Evolutionary conservation across 2,797 vertebrate genomes (phyloP).

Genomic region (Pangasius mekongensis): DNA sequence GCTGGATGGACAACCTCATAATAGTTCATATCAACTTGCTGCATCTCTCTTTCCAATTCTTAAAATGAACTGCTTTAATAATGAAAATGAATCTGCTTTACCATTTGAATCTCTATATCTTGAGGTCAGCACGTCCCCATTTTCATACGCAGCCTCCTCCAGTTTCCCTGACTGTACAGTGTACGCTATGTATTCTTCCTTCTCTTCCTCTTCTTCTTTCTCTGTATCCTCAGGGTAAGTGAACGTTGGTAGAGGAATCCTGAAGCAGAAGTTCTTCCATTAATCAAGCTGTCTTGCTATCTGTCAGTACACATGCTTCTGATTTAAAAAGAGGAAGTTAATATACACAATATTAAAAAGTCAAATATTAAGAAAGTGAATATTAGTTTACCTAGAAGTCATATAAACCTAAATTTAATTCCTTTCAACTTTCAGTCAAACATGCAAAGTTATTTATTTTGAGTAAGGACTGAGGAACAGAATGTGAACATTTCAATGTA

Average conservation of each 20-base stretch:
- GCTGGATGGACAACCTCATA: no score
- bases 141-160: not conserved
- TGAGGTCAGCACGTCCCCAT: not conserved
- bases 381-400: not conserved
- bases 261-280: not conserved
- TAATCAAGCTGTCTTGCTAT: not conserved
- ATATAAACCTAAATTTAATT: not conserved
- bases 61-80: not conserved
- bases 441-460: not conserved
- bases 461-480: not conserved
- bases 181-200: conserved; percentile 45
- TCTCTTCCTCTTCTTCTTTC: not conserved
- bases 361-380: no score
- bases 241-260: not conserved
- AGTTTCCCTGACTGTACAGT: conserved; percentile 48
- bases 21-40: no score
- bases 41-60: no score
- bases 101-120: conserved; percentile 28
- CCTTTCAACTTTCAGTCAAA: not conserved
- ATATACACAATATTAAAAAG: no score
- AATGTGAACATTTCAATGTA: not conserved
- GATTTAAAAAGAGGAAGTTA: not conserved
- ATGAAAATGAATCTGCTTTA: not conserved
- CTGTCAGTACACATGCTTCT: not conserved
- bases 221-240: conserved; percentile 43